phyloP scores from a whole-genome alignment of 2,888 invertebrate genomes.

The Leptodirus hochenwartii region DNA sequence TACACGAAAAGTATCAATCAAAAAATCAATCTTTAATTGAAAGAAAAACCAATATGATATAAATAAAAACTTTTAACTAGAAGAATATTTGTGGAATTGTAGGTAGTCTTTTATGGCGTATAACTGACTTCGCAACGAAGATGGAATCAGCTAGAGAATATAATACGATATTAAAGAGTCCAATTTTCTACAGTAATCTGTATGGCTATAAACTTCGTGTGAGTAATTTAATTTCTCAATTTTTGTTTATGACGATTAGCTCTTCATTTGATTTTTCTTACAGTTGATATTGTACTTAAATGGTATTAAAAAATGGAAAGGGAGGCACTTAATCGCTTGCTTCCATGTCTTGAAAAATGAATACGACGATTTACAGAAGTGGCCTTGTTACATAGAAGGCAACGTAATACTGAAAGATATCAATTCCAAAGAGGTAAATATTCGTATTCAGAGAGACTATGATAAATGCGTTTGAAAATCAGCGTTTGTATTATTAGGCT shows the following conservation, averaged over 20 bases:
- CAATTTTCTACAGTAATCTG: conserved; percentile 36
- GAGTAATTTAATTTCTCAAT: conserved; percentile 4
- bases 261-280: conserved; percentile 10
- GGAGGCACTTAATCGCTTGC: conserved; percentile 50
- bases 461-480: too few species aligned
- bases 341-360: conserved; percentile 49
- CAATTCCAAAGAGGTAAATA: conserved; percentile 19
- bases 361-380: conserved; percentile 49
- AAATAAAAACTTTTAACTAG: too few species aligned
- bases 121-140: conserved; percentile 42
- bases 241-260: conserved; percentile 5
- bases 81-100: conserved; percentile 11
- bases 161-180: conserved; percentile 43
- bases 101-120: conserved; percentile 53
- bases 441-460: conserved; percentile 1
- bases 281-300: conserved; percentile 52
- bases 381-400: conserved; percentile 53
- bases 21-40: too few species aligned
- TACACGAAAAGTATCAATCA: too few species aligned
- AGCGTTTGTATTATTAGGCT: too few species aligned
- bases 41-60: too few species aligned
- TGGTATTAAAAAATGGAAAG: conserved; percentile 60
- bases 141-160: conserved; percentile 48
- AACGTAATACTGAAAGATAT: conserved; percentile 46
- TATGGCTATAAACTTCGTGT: background rate